These are phyloP conservation scores for Potamilus streckersoni DNA, from an alignment of 1,140 invertebrate genomes.

Conservation along the genomic window DNA sequence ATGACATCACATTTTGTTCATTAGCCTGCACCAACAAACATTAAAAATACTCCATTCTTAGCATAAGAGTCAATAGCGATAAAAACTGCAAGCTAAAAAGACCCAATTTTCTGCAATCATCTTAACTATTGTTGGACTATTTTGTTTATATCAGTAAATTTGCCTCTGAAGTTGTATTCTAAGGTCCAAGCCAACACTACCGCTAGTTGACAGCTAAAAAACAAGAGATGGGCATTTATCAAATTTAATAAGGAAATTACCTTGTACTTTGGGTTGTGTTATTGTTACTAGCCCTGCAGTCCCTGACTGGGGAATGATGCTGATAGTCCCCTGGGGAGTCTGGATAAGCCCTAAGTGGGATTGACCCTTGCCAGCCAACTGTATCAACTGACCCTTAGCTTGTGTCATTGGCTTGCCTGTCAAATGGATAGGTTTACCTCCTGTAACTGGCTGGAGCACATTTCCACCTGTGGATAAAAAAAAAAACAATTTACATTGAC, in stretches of 20 bases:
- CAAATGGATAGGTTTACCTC: slow-evolving; percentile 49
- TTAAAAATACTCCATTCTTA: no score
- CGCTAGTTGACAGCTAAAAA: neutral
- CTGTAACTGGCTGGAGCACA: slow-evolving; percentile 42
- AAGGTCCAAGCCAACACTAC: neutral
- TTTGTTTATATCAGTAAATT: neutral
- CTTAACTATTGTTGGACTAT: neutral
- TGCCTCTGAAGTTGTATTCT: neutral
- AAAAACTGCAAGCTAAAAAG: neutral
- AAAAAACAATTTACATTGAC: neutral
- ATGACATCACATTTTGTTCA: no score
- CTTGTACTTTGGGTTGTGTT: slow-evolving; percentile 19
- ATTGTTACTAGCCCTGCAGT: slow-evolving; percentile 20
- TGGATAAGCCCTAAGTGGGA: slow-evolving; percentile 46
- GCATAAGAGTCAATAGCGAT: neutral
- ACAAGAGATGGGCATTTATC: neutral
- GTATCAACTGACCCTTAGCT: slow-evolving; percentile 41
- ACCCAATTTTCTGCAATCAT: neutral
- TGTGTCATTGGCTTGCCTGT: slow-evolving; percentile 43
- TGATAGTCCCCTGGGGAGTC: slow-evolving; percentile 53
- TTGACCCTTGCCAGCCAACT: slow-evolving; percentile 45
- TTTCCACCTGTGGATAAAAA: slow-evolving; percentile 37
- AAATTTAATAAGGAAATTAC: neutral
- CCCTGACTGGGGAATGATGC: slow-evolving; percentile 46
- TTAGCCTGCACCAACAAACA: no score